These are phyloP conservation scores for Cyanoderma ruficeps DNA, from an alignment of 2,113 vertebrate genomes.

Conservation along the genomic window DNA sequence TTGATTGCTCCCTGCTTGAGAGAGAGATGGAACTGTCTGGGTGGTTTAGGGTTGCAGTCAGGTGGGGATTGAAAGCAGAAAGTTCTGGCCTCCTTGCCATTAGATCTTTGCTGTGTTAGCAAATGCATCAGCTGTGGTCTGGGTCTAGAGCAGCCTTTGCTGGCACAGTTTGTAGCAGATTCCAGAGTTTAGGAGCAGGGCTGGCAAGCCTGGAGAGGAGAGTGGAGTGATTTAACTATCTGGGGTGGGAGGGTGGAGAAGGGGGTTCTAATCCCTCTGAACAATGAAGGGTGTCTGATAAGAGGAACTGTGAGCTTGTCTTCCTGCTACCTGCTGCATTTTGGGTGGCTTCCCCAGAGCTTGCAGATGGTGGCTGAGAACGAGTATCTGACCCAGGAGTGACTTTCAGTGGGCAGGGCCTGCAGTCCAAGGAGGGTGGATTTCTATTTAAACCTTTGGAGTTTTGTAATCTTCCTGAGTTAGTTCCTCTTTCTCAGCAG, in stretches of 20 bases:
- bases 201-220: neutral
- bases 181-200: neutral
- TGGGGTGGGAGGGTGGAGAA: neutral
- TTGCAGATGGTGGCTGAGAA: neutral
- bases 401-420: neutral
- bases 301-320: neutral
- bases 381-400: neutral
- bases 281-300: fast-evolving
- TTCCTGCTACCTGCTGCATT: neutral
- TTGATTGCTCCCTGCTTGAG: neutral
- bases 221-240: neutral
- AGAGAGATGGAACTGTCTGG: neutral
- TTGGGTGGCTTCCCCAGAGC: neutral
- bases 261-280: neutral
- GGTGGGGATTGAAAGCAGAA: neutral
- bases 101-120: neutral
- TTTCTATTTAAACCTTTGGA: neutral
- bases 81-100: neutral
- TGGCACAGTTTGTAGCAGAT: neutral
- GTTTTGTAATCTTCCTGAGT: slow-evolving; percentile 27
- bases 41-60: neutral
- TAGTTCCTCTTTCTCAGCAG: neutral
- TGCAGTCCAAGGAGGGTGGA: neutral
- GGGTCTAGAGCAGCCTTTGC: neutral
- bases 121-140: neutral